Base-by-base conservation (phyloP, 2,888 invertebrate genomes). In the Lasioglossum zephyrum region DNA sequence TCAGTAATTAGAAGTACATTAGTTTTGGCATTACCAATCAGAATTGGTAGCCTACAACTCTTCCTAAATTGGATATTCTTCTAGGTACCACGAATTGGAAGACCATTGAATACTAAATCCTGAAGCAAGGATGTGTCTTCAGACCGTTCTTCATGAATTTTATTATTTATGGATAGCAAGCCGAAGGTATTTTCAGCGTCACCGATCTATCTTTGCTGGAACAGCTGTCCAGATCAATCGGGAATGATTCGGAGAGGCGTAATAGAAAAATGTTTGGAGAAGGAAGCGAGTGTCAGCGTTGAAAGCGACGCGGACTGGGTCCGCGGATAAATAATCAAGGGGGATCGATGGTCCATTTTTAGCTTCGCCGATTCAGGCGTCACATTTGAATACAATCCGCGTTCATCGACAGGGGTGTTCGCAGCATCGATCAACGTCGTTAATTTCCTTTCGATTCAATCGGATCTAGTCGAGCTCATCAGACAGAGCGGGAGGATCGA, bases 361-460 rank as follows among this genome's bases (percentile, higher is more conserved):
- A 73, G 39, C 60, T 36, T 36, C 9, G 53, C 26, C 6, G 73
- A 73, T 82, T 57, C 39, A 76, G 66, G 57, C 72, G 66, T 82
- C 77, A 57, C 77, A 16, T 69, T 82, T 70, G 22, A 49, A 69
- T 73, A 69, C 66, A 66, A 53, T 16, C 39, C 4, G 22, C 53
- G 77, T 49, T 60, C 44, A 36, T 60, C 57, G 63, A 63, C 63
- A 63, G 63, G 63, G 63, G 63, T 31, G 53, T 63, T 63, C 31
- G 63, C 63, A 70, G 75, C 78, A 84, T 79, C 85, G 85, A 84
- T 85, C 85, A 79, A 76, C 75, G 85, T 73, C 79, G 79, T 85
- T 85, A 79, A 84, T 85, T 85, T 76, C 85, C 85, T 85, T 85
- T 75, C 85, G 72, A 85, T 85, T 85, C 85, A 84, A 84, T 85